These are phyloP conservation scores for Rhagium mordax DNA, from an alignment of 2,888 invertebrate genomes.

Conservation along the genomic window DNA sequence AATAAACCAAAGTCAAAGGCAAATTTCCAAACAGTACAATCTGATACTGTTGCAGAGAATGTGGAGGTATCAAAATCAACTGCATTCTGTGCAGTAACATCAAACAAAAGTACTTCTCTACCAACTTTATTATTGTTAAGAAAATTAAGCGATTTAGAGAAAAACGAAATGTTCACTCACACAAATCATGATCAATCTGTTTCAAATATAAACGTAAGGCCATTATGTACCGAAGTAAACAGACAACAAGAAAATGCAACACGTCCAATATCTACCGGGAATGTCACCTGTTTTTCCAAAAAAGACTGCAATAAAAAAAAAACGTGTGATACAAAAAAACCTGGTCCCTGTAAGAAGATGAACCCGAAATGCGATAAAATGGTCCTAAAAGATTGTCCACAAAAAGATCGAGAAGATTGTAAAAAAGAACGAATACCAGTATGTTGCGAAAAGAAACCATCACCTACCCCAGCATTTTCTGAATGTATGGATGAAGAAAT, in stretches of 20 bases:
- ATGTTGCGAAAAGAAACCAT: slow-evolving; percentile 53
- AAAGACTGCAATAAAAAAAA: neutral
- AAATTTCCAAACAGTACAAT: neutral
- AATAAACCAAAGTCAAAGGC: neutral
- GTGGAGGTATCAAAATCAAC: neutral
- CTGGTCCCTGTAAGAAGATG: neutral
- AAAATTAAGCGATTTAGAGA: slow-evolving; percentile 8
- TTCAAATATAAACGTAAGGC: slow-evolving; percentile 6
- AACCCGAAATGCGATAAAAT: neutral
- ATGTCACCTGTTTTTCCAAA: neutral
- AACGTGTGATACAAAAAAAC: neutral
- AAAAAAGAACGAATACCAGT: slow-evolving; percentile 36
- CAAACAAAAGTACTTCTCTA: neutral
- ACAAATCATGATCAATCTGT: neutral
- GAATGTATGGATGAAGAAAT: slow-evolving; percentile 46
- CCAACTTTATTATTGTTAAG: slow-evolving; percentile 12
- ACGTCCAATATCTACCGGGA: neutral
- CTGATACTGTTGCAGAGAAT: neutral
- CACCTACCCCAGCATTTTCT: slow-evolving; percentile 59
- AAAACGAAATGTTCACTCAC: neutral
- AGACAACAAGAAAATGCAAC: neutral
- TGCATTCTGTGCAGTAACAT: neutral
- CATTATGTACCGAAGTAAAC: neutral
- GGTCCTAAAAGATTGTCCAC: neutral
- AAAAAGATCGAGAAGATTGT: slow-evolving; percentile 13